Base-by-base conservation (phyloP, 1,140 invertebrate genomes). In the Phocides pigmalion region DNA sequence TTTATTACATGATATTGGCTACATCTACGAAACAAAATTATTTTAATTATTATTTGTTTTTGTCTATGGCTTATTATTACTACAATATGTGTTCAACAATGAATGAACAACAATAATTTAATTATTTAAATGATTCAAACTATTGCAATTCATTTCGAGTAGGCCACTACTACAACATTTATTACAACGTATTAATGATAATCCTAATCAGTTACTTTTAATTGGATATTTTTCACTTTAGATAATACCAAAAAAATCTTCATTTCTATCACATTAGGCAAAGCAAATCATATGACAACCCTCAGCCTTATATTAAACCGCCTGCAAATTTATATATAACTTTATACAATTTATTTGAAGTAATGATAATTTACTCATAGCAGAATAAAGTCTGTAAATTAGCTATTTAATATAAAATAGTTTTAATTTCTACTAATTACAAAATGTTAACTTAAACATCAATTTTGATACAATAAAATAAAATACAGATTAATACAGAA, bases 401-500 rank as follows among this genome's bases (percentile, higher is more conserved):
- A 54, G 19, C 51, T 54, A 54, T 37, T 37, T 41, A 54, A 41
- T 15, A 22, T 22, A 41, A 54, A 15, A n/a, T 41, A 16, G 25
- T 4, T 28, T 54, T 54, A 54, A 2, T 20, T 41, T 12, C 37
- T 41, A 54, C 11, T 64, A 56, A 64, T 64, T 56, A 64, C 51
- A 64, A 41, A 39, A 25, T 35, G n/a, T 49, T 46, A 64, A 49
- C 42, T 56, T 64, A 64, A 58, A 54, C 41, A 64, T 56, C 28
- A 22, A 64, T 49, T 49, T 28, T 8, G 3, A 28, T 28, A 4
- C 25, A 28, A 37, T 17, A n/a, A 54, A 41, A 41, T 41, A 41
- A 54, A 28, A 39, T 50, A 15, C 25, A 51, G 11, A 49, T 28
- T 42, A 32, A 35, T 14, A 15, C 25, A 61, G 11, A 49, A 20